Base-by-base conservation (phyloP, 2,888 invertebrate genomes). In the Caenorhabditis becei region DNA sequence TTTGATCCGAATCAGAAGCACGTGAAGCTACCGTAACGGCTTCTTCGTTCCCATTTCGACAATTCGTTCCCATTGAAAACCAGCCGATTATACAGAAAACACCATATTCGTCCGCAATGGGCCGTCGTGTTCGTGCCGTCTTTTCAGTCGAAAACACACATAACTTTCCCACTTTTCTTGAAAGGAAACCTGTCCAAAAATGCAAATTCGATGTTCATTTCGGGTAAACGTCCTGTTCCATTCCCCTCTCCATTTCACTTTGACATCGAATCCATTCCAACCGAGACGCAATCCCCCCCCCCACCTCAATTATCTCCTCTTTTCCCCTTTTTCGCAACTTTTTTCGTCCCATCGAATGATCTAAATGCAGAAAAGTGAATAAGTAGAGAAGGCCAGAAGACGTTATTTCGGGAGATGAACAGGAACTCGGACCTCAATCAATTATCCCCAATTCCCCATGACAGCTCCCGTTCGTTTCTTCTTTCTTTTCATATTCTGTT, bases 181-280 rank as follows among this genome's bases (percentile, higher is more conserved):
- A 71, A 54, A 56, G 63, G 56, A 63, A 32, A 71, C 62, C 62
- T 62, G 71, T 54, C 71, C 11, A 10, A 61, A 16, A 63, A 71
- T 62, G 71, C 62, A 71, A 71, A 72, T 72, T 62, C 65, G 63
- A 49, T 58, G 72, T 65, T 72, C 72, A 72, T 72, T 62, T 72
- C 72, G 58, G 35, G 63, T 65, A 65, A 72, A 72, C 56, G 56
- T 35, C 49, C 8, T 14, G 10, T 14, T 5, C 53, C 32, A 20
- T 62, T 47, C 41, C 28, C 53, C 32, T 71, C 63, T 32, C 44
- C 53, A 63, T 51, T 70, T 61, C 56, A 41, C 59, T 56, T 63
- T 61, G 51, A 51, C 7, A 44, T 44, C n/a, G 44, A 44, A 44
- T 44, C 4, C 35, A 35, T 41, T 14, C 16, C 41, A 41, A 41